Base-by-base conservation (phyloP, 2,113 vertebrate species). In the Diadophis punctatus region DNA sequence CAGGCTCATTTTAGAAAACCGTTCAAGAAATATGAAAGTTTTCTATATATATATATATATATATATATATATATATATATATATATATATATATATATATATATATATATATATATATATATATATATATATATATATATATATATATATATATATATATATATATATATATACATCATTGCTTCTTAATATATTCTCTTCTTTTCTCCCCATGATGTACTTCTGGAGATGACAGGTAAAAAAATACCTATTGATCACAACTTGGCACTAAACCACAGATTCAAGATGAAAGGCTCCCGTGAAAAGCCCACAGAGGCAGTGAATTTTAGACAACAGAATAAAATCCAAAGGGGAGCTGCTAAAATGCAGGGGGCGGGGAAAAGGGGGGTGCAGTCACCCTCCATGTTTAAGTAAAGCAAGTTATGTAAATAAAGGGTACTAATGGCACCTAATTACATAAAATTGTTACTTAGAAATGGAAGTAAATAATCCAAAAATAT, bases 401-500 rank as follows among this genome's bases (percentile, higher is more conserved):
- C 93, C 85, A 87, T 90, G 87, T 95, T 89, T 68, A 93, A 90
- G 94, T 90, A 94, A 95, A 94, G 90, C 94, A 96, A 95, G 90
- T 96, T 94, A 96, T 96, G 96, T 97, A 96, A 97, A 97, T 94
- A 97, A 96, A 96, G 91, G 96, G 94, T 51, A 97, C 96, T 95
- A 96, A 97, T 96, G 97, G 97, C 97, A 88, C 90, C 94, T 97
- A 98, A 98, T 98, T 97, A 98, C 96, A 96, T 97, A 97, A 97
- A 98, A 97, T 97, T 97, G 97, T 96, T 96, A 97, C 97, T 97
- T 97, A 97, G 96, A 95, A 96, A 97, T 95, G 93, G 97, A 98
- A 97, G 97, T 97, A 98, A 98, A 98, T 97, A 98, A 97, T 97
- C 94, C 96, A 97, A 97, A 58, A 97, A 97, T 97, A 97, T 90